Percentiles rank a stretch among this genome's conserved stretches.
Conservation (phyloP, 1,140 invertebrate species). For the Anoplophora glabripennis region DNA sequence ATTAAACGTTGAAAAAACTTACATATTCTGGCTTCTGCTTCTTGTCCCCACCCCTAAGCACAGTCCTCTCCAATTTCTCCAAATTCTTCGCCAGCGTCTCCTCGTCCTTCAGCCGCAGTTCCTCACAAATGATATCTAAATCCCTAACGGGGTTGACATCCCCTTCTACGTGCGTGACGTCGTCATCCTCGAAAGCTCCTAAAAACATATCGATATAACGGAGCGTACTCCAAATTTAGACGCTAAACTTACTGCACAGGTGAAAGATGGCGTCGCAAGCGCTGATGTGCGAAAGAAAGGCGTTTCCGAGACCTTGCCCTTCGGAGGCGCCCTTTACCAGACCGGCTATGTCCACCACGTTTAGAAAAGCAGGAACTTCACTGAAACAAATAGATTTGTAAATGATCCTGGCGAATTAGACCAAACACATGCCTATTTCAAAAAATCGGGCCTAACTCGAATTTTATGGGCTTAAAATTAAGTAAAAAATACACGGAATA, state of each 20-base stretch:
- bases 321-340: conserved; percentile 97
- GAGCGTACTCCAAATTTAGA: not conserved
- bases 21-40: conserved; percentile 95
- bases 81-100: conserved; percentile 77
- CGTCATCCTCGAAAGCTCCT: conserved; percentile 98
- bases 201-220: conserved; percentile 13
- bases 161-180: conserved; percentile 97
- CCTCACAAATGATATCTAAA: conserved; percentile 94
- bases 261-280: conserved; percentile 99
- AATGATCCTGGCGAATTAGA: too few relatives aligned
- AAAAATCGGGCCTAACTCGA: too few relatives aligned
- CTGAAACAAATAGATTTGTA: conserved; percentile 59
- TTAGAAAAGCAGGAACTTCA: conserved; percentile 96
- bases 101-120: conserved; percentile 91
- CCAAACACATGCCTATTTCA: too few relatives aligned
- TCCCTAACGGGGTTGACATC: conserved; percentile 97
- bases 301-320: conserved; percentile 97
- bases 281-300: conserved; percentile 96
- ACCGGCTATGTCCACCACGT: conserved; percentile 98
- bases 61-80: conserved; percentile 85
- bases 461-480: too few relatives aligned
- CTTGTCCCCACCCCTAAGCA: conserved; percentile 90
- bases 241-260: conserved; percentile 79
- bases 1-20: too few relatives aligned
- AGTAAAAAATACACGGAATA: too few relatives aligned